These are phyloP conservation scores for Adelognathus sp. DNA, from an alignment of 2,888 invertebrate genomes.

Conservation along the genomic window DNA sequence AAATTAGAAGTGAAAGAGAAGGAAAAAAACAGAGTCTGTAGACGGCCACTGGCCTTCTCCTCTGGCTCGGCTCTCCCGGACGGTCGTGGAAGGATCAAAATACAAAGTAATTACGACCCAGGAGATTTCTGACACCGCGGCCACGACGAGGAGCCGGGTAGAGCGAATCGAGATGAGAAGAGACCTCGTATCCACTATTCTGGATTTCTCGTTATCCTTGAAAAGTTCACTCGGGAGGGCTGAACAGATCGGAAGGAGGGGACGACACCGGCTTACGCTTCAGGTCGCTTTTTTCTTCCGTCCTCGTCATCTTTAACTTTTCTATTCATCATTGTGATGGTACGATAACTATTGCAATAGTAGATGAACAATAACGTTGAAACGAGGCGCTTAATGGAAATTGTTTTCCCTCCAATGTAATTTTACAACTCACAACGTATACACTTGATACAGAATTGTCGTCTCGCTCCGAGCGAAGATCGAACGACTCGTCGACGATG, in stretches of 20 bases:
- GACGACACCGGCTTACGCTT: conserved; percentile 1
- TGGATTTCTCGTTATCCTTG: conserved; percentile 79
- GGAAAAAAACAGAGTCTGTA: background rate
- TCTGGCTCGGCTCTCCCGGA: conserved; percentile 22
- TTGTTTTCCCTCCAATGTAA: no score
- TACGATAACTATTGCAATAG: no score
- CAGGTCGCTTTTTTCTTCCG: background rate
- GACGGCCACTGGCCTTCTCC: conserved; percentile 13
- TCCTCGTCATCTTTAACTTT: background rate
- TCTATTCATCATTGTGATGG: no score
- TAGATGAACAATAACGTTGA: no score
- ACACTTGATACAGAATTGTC: no score
- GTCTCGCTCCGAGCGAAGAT: no score
- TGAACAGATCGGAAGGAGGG: conserved; percentile 4
- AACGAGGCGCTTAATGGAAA: no score
- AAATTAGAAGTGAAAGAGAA: conserved; percentile 58
- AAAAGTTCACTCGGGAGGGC: conserved; percentile 61
- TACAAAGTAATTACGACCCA: conserved; percentile 71
- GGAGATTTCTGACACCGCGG: conserved; percentile 57
- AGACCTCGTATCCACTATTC: conserved; percentile 65
- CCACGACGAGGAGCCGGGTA: conserved; percentile 40
- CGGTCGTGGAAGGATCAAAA: conserved; percentile 65
- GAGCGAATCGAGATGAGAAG: conserved; percentile 43
- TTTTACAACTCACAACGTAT: no score
- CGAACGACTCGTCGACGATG: no score